phyloP scores from a whole-genome alignment of 2,113 vertebrate species.

The Galeopterus variegatus region DNA sequence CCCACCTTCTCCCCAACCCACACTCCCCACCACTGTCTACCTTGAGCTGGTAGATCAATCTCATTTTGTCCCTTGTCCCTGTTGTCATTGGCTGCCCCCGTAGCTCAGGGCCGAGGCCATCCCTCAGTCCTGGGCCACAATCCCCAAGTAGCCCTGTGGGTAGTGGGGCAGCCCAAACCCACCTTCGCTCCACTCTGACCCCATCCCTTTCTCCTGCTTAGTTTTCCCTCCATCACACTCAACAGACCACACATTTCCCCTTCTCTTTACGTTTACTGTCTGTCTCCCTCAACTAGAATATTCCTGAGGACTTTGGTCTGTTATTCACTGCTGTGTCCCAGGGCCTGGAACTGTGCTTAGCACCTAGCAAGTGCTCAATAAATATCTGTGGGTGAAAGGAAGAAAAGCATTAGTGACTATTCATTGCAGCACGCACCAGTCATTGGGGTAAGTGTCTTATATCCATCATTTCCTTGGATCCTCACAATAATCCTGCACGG shows the following conservation, averaged over 20 bases:
- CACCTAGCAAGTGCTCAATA: neutral
- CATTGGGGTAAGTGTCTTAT: fast-evolving
- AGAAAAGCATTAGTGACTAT: fast-evolving
- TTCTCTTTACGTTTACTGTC: no score
- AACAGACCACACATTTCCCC: neutral
- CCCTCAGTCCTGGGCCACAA: neutral
- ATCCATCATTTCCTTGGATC: fast-evolving
- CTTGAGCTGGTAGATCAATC: neutral
- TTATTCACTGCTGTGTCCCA: neutral
- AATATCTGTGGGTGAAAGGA: neutral
- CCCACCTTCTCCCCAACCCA: no score
- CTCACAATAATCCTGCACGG: no score
- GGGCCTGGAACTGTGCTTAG: neutral
- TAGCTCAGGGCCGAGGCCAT: neutral
- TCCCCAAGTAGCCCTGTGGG: neutral
- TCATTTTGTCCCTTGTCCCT: neutral
- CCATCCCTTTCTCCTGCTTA: neutral
- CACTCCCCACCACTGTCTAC: neutral
- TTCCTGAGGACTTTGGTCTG: neutral
- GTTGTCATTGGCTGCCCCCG: neutral
- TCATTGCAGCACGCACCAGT: fast-evolving
- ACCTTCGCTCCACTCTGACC: neutral
- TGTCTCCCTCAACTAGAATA: neutral
- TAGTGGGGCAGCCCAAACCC: neutral
- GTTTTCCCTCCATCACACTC: neutral